Evolutionary conservation across 2,113 vertebrate genomes (phyloP).

Genomic region (Dolichallabes microphthalmus): DNA sequence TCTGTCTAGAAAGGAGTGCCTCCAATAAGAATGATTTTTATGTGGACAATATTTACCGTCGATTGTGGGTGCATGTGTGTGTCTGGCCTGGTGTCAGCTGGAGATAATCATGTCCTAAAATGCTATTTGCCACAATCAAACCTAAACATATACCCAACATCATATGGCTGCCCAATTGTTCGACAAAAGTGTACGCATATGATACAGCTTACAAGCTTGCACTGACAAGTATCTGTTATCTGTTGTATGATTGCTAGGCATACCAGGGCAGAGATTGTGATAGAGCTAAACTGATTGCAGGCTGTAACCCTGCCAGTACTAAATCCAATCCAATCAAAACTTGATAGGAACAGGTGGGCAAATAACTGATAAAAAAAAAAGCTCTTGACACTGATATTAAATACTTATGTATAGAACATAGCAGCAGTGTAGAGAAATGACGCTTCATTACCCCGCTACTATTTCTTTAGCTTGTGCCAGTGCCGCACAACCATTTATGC

Average conservation of each 20-base stretch:
- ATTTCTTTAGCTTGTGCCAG: constrained; percentile 54
- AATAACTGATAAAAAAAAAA: constrained; percentile 32
- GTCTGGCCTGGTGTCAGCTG: neutral
- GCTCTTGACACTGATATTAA: constrained; percentile 5
- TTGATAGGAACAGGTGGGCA: constrained; percentile 36
- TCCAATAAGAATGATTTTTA: constrained; percentile 60
- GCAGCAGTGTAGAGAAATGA: constrained; percentile 21
- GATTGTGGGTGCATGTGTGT: constrained; percentile 29
- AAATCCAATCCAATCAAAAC: neutral
- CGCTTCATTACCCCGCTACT: constrained; percentile 55
- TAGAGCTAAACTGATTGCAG: constrained; percentile 24
- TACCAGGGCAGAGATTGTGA: neutral
- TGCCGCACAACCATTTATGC: constrained; percentile 57
- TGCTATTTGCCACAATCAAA: constrained; percentile 8
- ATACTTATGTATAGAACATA: constrained; percentile 36
- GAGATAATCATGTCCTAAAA: constrained; percentile 41
- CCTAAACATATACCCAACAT: constrained; percentile 26
- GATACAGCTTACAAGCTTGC: neutral
- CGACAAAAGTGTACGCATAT: neutral
- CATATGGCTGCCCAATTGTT: constrained; percentile 17
- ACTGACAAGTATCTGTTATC: neutral
- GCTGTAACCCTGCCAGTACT: neutral
- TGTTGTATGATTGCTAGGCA: constrained; percentile 4
- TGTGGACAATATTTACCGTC: constrained; percentile 57
- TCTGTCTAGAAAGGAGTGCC: constrained; percentile 60